These are phyloP conservation scores for Palythoa caribaeorum DNA, from an alignment of 92 coral and sea anemone genomes.

Conservation along the genomic window DNA sequence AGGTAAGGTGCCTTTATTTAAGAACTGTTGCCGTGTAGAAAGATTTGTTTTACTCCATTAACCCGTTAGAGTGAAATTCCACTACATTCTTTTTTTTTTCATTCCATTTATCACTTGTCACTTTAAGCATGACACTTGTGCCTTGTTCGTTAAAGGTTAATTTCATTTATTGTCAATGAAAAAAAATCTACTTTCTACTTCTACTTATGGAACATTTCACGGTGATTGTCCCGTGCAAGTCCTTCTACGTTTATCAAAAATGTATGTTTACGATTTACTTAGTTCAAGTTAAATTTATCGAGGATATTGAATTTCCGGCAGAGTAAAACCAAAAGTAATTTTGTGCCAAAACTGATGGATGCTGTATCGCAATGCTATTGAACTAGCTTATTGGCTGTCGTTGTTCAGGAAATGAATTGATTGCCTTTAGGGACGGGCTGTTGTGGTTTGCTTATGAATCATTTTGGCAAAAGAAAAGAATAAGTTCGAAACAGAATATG, in stretches of 20 bases:
- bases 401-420: background rate
- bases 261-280: background rate
- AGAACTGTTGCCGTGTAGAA: background rate
- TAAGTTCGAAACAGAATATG: background rate
- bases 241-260: background rate
- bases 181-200: background rate
- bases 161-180: background rate
- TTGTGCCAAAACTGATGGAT: background rate
- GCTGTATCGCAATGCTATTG: background rate
- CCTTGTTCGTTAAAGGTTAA: background rate
- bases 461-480: background rate
- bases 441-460: background rate
- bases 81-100: background rate
- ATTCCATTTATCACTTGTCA: background rate
- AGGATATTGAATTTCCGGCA: conserved; percentile 9
- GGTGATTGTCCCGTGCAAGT: background rate
- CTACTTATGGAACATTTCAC: background rate
- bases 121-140: background rate
- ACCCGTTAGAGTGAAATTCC: background rate
- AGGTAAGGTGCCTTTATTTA: no score
- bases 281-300: background rate
- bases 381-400: background rate
- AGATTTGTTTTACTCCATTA: background rate
- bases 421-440: background rate
- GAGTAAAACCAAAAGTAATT: background rate